Base-by-base conservation (phyloP, 2,888 invertebrate species). In the Ditula angustiorana region DNA sequence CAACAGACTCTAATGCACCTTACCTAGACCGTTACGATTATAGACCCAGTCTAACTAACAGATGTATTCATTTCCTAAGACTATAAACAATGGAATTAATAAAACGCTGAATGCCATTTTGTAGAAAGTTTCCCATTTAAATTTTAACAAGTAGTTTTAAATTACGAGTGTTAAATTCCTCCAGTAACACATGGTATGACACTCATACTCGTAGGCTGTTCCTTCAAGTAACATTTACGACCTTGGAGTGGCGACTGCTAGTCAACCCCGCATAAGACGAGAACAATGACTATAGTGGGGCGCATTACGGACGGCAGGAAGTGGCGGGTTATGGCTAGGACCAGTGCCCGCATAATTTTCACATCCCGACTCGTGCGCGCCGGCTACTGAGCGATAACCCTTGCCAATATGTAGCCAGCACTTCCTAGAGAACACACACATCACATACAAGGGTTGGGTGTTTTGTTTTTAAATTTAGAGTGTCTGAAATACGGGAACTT, bases 331-430 rank as follows among this genome's bases (percentile, higher is more conserved):
- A 81, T 78, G 72, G 70, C 70, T 63, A 67, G 70, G 76, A 74
- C 74, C 77, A 75, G 70, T 69, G 68, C 74, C 81, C 82, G 84
- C 79, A 87, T 87, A 87, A 86, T 87, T 83, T 86, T 83, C 83
- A 72, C 85, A 78, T 78, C 73, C 72, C 70, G 67, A 67, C n/a
- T n/a, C n/a, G 68, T 65, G 68, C 41, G 56, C 52, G 19, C 24
- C 70, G 56, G 64, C 44, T 65, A 68, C 44, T 49, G 44, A 28
- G 35, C 37, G 19, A 23, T 52, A 61, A 61, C 50, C 19, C 49
- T 46, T 28, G 10, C 47, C 41, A 41, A 41, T 41, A 41, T 37
- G 41, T 19, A 41, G 41, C n/a, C 1, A 5, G n/a, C 19, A 41
- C 41, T 41, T 41, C 19, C n/a, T 41, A 41, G 10, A 1, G 13